Evolutionary conservation across 2,888 invertebrate species (phyloP), one percentile per base, ranked within the genome.

Genomic region (Eupithecia abbreviata): DNA sequence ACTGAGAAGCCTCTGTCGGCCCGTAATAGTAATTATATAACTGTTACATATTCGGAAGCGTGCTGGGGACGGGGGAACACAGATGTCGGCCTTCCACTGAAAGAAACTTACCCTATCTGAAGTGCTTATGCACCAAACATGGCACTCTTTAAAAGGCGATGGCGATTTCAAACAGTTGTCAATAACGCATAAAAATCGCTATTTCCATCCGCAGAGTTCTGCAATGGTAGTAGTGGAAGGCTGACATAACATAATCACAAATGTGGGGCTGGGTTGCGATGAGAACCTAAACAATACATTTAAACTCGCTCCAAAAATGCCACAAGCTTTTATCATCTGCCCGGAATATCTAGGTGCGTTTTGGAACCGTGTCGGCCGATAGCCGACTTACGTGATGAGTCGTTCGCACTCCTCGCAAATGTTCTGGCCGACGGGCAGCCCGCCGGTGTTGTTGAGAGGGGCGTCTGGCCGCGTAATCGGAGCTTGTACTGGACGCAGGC

Each of bases 341-440:
- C 76, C 76, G 77, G 62, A 73, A 79, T 79, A 75, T 72, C 82
- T 79, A 81, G 72, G 70, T 80, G 80, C 75, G 73, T 93, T 96
- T 95, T 91, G 95, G 95, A 89, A 96, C 96, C 91, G 96, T 96
- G 92, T 96, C 95, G 88, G 96, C 96, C 93, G 93, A 93, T 87
- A 96, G 95, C 89, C 96, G 96, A 97, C 98, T 98, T 97, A 99
- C 99, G 98, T 98, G 95, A 99, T 99, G 90, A 99, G 97, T 89
- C 99, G 97, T 93, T 99, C 99, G 96, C 99, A 99, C 90, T 98
- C 98, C 85, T 98, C 98, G 96, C 99, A 99, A 94, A 98, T 97
- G 95, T 98, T 98, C 95, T 98, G 98, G 88, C 98, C 97, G 85
- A 98, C 96, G 85, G 97, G 97, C 86, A 98, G 96, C 89, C 97